A percentile compares a stretch with the other conserved stretches of the same genome.
Evolutionary conservation across 1,140 invertebrate genomes (phyloP).

Genomic region (Cotesia glomerata): DNA sequence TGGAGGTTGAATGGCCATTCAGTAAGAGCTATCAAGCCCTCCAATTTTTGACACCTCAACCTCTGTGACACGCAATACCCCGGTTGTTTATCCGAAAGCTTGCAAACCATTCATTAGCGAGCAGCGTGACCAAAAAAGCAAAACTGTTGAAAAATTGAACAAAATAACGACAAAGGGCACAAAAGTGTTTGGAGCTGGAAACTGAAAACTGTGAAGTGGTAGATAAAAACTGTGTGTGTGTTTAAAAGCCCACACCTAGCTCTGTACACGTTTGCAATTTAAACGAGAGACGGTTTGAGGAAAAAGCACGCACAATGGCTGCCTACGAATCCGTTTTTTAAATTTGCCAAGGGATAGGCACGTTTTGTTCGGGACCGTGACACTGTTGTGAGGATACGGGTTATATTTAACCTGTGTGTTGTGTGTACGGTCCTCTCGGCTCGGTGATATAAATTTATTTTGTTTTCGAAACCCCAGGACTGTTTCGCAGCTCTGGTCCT

Average conservation of each 20-base stretch:
- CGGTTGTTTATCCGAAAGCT: no score
- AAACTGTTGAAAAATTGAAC: neutral
- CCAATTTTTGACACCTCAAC: no score
- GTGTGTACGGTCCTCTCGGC: neutral
- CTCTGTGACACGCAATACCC: no score
- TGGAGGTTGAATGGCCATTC: no score
- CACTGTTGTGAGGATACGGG: neutral
- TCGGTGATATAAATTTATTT: conserved; percentile 36
- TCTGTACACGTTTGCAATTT: conserved; percentile 45
- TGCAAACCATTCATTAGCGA: no score
- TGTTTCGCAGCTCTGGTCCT: no score
- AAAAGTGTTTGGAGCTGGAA: neutral
- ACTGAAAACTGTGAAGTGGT: neutral
- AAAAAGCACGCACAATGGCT: conserved; percentile 10
- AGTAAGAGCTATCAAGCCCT: no score
- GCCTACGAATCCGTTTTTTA: conserved; percentile 18
- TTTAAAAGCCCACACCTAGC: conserved; percentile 5
- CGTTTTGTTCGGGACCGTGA: conserved; percentile 2
- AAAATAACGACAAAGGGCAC: neutral
- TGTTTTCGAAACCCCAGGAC: conserved; percentile 19
- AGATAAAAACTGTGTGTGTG: neutral
- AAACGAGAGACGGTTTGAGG: conserved; percentile 34
- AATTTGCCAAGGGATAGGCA: conserved; percentile 18
- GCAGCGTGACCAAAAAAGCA: no score
- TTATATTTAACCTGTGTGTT: neutral